Conservation (phyloP, 1,140 invertebrate species). For the Charaxes varanes region DNA sequence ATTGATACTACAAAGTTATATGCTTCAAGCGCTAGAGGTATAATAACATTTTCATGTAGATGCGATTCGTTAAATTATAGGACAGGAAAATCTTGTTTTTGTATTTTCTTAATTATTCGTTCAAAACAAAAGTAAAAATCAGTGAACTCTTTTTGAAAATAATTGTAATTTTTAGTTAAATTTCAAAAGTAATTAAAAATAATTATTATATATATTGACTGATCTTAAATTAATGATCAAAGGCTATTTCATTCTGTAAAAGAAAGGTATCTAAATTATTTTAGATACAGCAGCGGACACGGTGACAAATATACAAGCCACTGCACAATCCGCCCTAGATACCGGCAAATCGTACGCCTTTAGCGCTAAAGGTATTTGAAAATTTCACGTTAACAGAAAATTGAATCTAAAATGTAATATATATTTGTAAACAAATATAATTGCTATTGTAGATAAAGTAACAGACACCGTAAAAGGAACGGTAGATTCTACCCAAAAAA, state of each 20-base stretch:
- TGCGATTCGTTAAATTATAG: too few relatives aligned
- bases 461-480: conserved; percentile 33
- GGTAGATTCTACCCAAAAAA: conserved; percentile 37
- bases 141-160: not conserved
- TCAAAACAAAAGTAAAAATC: not conserved
- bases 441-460: conserved; percentile 32
- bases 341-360: conserved; percentile 28
- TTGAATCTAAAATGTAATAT: not conserved
- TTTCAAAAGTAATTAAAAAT: not conserved
- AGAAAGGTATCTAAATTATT: too few relatives aligned
- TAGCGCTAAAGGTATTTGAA: conserved; percentile 35
- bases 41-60: not conserved
- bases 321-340: conserved; percentile 26
- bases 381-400: too few relatives aligned
- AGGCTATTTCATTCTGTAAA: too few relatives aligned
- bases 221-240: too few relatives aligned
- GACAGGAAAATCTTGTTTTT: too few relatives aligned
- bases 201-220: too few relatives aligned
- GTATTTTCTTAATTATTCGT: conserved; percentile 1
- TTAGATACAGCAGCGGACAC: conserved; percentile 15
- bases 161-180: not conserved
- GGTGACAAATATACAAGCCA: conserved; percentile 22
- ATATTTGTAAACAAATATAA: too few relatives aligned
- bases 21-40: conserved; percentile 33
- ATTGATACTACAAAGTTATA: conserved; percentile 38